phyloP scores from a whole-genome alignment of 53 echinoderm and acorn worm species.

The Temnopleurus reevesii region DNA sequence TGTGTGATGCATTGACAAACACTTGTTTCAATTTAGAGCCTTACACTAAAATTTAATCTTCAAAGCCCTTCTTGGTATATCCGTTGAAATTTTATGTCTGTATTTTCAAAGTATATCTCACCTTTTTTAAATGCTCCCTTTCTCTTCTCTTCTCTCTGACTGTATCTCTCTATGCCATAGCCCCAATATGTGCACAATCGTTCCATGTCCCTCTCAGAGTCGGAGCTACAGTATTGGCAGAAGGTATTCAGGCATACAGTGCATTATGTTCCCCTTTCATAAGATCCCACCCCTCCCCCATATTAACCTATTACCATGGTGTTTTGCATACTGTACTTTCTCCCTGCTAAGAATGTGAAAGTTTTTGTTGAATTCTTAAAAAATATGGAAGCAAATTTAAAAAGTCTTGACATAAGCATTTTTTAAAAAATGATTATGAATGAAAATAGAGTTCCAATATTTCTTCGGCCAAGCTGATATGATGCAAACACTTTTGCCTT shows the following conservation, averaged over 20 bases:
- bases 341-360: background rate
- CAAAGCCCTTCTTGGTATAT: too few species aligned
- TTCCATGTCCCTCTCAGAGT: slow-evolving; percentile 96
- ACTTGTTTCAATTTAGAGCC: too few species aligned
- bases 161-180: slow-evolving; percentile 48
- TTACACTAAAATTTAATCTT: too few species aligned
- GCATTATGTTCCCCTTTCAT: slow-evolving; percentile 20
- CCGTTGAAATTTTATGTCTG: background rate
- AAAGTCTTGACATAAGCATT: too few species aligned
- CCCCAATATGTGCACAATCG: slow-evolving; percentile 85
- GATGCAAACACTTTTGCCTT: too few species aligned
- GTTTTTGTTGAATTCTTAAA: background rate
- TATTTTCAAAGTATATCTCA: background rate
- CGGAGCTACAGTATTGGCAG: slow-evolving; percentile 98
- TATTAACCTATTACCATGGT: background rate
- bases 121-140: background rate
- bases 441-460: too few species aligned
- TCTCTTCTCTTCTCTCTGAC: background rate
- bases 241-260: slow-evolving; percentile 62
- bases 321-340: background rate
- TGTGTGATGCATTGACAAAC: too few species aligned
- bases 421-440: too few species aligned
- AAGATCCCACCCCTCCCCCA: background rate
- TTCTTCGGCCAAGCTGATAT: background rate
- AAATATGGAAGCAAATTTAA: background rate